Percentiles rank a stretch among this genome's conserved stretches.
Evolutionary conservation across 2,113 vertebrate species (phyloP).

Genomic region (Saccopteryx bilineata): DNA sequence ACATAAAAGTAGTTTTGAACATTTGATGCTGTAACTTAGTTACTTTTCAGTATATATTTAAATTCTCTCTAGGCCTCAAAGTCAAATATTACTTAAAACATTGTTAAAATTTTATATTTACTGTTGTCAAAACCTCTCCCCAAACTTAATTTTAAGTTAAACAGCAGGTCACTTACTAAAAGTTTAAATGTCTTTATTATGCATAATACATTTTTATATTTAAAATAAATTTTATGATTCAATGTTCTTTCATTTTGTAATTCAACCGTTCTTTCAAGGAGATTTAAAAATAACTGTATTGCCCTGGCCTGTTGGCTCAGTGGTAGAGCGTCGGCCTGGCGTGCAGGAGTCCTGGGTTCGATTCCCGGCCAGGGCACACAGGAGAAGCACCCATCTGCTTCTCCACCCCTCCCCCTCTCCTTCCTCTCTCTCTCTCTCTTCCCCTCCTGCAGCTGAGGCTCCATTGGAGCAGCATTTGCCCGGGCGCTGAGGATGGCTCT

Average conservation of each 20-base stretch:
- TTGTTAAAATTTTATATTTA: background rate
- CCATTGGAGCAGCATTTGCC: too few species aligned
- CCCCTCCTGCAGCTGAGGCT: too few species aligned
- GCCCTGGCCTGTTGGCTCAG: too few species aligned
- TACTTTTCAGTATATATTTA: slow-evolving; percentile 30
- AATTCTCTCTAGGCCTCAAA: background rate
- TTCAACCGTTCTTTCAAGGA: background rate
- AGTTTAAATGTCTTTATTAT: background rate
- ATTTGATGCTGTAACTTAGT: background rate
- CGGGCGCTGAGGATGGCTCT: too few species aligned
- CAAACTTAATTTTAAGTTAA: slow-evolving; percentile 4
- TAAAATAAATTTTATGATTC: background rate
- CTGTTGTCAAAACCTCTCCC: background rate
- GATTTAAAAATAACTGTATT: background rate
- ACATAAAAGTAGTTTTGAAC: background rate
- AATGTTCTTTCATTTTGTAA: background rate
- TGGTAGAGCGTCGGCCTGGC: too few species aligned
- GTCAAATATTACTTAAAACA: background rate
- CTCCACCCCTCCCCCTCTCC: too few species aligned
- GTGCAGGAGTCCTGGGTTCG: too few species aligned
- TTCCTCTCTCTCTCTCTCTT: too few species aligned
- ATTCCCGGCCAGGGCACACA: too few species aligned
- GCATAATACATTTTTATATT: background rate
- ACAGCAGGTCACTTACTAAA: background rate
- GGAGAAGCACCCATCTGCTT: too few species aligned